phyloP scores from a whole-genome alignment of 2,797 vertebrate species.

The Jordanella pulchra region DNA sequence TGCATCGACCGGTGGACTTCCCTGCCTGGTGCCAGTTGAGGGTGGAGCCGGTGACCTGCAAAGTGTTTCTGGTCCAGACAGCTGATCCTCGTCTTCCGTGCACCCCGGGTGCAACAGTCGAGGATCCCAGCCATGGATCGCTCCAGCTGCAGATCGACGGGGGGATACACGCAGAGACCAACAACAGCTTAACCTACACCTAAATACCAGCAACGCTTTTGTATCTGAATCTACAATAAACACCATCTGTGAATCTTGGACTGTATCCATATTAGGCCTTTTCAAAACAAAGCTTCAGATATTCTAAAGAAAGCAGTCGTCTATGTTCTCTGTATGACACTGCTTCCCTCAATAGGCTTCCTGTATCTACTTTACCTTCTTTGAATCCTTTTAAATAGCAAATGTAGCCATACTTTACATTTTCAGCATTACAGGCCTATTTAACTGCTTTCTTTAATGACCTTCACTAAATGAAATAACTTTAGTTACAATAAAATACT shows the following conservation, averaged over 20 bases:
- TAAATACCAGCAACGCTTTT: constrained; percentile 19
- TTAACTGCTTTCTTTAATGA: constrained; percentile 1
- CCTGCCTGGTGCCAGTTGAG: constrained; percentile 87
- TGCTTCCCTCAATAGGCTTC: background rate
- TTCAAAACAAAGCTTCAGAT: background rate
- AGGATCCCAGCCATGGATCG: constrained; percentile 80
- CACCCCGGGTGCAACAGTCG: constrained; percentile 63
- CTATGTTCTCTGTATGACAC: background rate
- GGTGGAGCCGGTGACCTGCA: constrained; percentile 86
- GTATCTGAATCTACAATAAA: constrained; percentile 20
- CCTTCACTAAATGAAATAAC: background rate
- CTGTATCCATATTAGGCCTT: constrained; percentile 1
- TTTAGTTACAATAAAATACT: constrained; percentile 21
- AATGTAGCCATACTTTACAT: background rate
- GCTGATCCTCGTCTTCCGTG: constrained; percentile 87
- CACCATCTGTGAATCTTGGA: constrained; percentile 14
- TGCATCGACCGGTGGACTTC: constrained; percentile 91
- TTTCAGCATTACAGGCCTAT: background rate
- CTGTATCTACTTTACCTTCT: background rate
- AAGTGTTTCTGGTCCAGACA: constrained; percentile 87
- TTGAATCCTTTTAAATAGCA: background rate
- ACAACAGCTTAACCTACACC: background rate
- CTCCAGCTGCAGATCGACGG: constrained; percentile 64
- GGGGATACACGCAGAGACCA: constrained; percentile 50
- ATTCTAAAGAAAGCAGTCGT: background rate